A percentile compares a stretch with the other conserved stretches of the same genome.
Conservation (phyloP, 2,888 invertebrate species). For the Elysia crispata region DNA sequence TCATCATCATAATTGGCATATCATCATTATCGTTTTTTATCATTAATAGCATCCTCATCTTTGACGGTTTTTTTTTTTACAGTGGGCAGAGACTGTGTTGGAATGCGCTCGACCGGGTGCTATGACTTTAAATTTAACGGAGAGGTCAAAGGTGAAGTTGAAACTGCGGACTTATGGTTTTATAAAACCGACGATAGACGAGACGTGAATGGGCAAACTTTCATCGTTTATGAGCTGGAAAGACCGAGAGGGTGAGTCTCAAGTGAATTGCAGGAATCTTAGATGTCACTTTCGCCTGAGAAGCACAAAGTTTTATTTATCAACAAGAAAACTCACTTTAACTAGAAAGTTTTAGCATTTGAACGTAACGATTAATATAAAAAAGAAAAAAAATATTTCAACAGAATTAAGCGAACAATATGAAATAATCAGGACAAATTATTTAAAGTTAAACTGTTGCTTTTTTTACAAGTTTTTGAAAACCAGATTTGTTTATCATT, state of each 20-base stretch:
- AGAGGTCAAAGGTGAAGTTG: constrained; percentile 57
- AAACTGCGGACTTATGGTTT: constrained; percentile 65
- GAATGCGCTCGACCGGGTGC: constrained; percentile 56
- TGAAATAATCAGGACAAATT: too few relatives aligned
- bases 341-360: too few relatives aligned
- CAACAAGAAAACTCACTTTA: too few relatives aligned
- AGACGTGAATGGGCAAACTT: constrained; percentile 49
- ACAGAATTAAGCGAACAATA: too few relatives aligned
- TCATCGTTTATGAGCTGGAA: constrained; percentile 34
- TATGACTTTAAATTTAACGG: constrained; percentile 62
- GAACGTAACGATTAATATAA: too few relatives aligned
- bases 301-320: too few relatives aligned
- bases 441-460: too few relatives aligned
- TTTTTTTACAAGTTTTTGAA: too few relatives aligned
- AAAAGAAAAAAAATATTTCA: too few relatives aligned
- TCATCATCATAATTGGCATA: too few relatives aligned
- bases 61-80: background rate
- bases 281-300: too few relatives aligned
- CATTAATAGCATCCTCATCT: background rate
- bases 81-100: constrained; percentile 41
- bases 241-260: constrained; percentile 11
- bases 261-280: background rate
- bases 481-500: too few relatives aligned
- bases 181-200: constrained; percentile 65
- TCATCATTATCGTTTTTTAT: background rate